Base-by-base conservation (phyloP, 1,140 invertebrate species). In the Drosophila trapezifrons region DNA sequence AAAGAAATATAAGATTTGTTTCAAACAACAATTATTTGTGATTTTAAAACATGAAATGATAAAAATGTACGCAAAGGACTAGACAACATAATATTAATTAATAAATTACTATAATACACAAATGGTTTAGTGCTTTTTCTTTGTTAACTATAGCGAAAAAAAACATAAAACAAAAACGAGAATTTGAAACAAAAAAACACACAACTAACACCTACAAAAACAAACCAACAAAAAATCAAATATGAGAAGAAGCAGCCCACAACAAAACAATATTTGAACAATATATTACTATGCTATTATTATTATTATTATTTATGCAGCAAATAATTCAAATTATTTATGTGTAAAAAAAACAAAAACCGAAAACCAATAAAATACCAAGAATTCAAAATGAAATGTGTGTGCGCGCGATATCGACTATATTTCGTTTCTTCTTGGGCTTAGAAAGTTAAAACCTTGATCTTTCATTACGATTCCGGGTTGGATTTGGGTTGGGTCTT, bases 1-100 rank as follows among this genome's bases (percentile, higher is more conserved):
- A 17, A 43, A 15, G 17, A 66, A 59, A 56, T 32, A 78, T 64
- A 78, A 58, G 42, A 86, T 86, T 87, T 86, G 83, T 86, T 86
- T 86, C 83, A 86, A 86, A 86, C 83, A 82, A 82, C 74, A 87
- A 86, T 86, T 82, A 86, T 86, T 86, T 86, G 83, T 87, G 83
- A 86, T 86, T 86, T 87, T 77, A 79, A 87, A 76, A 73, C 83
- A 86, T 86, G 83, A 86, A 86, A 87, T 87, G 82, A 86, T 86
- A 78, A 60, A 76, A 57, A 29, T 76, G 51, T 78, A 81, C 55
- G 56, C 79, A 75, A 81, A 81, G 52, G 69, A 82, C 80, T 83
- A 82, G 70, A 71, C 71, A 78, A 54, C 80, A 76, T 84, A 73
- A 85, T 73, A 87, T 87, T 82, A 79, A 71, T 57, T 76, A 81